These are phyloP conservation scores for Orthosia incerta DNA, from an alignment of 2,888 invertebrate genomes.

Conservation along the genomic window DNA sequence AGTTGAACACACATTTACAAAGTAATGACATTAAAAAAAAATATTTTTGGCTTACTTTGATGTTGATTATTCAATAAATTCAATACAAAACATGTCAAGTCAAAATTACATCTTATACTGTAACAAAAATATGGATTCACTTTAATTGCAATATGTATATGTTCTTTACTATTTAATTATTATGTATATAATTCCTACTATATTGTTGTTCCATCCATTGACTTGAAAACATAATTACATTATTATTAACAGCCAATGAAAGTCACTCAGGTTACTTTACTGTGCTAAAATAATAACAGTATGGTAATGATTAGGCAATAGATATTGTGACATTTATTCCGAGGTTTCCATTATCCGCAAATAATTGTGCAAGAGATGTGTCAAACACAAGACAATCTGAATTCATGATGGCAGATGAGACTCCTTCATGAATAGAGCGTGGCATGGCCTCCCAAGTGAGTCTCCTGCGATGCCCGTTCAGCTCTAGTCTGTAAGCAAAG, in stretches of 20 bases:
- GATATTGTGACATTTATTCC: constrained; percentile 99
- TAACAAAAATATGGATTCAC: constrained; percentile 71
- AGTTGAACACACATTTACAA: constrained; percentile 89
- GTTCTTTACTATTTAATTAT: constrained; percentile 50
- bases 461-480: constrained; percentile 98
- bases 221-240: constrained; percentile 74
- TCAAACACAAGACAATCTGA: constrained; percentile 99
- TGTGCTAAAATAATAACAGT: constrained; percentile 62
- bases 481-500: constrained; percentile 99
- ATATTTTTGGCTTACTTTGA: constrained; percentile 87
- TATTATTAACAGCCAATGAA: constrained; percentile 72
- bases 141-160: constrained; percentile 62
- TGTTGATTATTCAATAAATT: constrained; percentile 75
- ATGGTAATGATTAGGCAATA: constrained; percentile 92
- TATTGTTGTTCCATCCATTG: constrained; percentile 66
- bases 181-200: constrained; percentile 49
- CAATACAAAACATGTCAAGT: constrained; percentile 71
- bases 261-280: constrained; percentile 64
- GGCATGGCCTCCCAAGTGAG: constrained; percentile 99
- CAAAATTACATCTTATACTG: constrained; percentile 69
- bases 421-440: constrained; percentile 99
- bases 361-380: constrained; percentile 98
- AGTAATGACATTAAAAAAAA: constrained; percentile 76
- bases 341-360: constrained; percentile 99
- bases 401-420: constrained; percentile 98